phyloP scores from a whole-genome alignment of 2,797 vertebrate genomes.

The Spondyliosoma cantharus region DNA sequence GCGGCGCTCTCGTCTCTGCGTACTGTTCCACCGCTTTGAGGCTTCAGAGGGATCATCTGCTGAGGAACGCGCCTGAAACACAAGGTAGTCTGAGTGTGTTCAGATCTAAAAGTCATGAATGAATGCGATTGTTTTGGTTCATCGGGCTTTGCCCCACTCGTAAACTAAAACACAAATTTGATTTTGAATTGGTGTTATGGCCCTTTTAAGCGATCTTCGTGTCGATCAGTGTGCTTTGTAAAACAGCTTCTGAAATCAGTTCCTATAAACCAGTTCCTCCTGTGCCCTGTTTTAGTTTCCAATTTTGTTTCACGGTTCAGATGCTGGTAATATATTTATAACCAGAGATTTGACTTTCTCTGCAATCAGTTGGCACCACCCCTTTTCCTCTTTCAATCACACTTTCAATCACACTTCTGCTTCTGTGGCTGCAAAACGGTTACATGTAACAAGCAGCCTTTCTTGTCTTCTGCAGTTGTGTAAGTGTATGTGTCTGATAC shows the following conservation, averaged over 20 bases:
- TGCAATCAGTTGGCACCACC: background rate
- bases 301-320: background rate
- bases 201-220: background rate
- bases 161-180: background rate
- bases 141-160: background rate
- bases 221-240: background rate
- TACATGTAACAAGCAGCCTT: conserved; percentile 2
- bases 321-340: background rate
- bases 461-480: background rate
- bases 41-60: conserved; percentile 85
- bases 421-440: conserved; percentile 50
- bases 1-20: conserved; percentile 78
- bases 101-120: background rate
- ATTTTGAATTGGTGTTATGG: background rate
- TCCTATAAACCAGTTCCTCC: conserved; percentile 33
- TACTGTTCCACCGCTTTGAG: conserved; percentile 87
- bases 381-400: conserved; percentile 30
- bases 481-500: background rate
- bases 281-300: conserved; percentile 11
- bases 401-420: conserved; percentile 65
- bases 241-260: background rate
- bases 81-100: conserved; percentile 81
- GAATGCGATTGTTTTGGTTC: background rate
- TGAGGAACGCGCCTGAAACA: conserved; percentile 70
- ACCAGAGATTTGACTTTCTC: background rate